These are phyloP conservation scores for Phoxinus dragarum DNA, from an alignment of 2,797 vertebrate species.

Conservation along the genomic window DNA sequence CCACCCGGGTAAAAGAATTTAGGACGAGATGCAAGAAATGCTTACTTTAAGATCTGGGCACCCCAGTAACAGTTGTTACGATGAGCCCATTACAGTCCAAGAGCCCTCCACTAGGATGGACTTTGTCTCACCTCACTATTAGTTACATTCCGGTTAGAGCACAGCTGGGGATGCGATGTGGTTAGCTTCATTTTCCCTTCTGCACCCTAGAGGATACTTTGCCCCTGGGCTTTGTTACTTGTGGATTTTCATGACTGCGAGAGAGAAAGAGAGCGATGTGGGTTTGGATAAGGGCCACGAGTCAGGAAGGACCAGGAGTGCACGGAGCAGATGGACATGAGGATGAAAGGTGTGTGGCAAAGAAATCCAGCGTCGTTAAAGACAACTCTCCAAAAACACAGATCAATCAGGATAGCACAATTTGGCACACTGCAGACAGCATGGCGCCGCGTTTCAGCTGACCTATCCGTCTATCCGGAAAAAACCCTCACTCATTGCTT, in stretches of 20 bases:
- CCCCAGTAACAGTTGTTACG: conserved; percentile 38
- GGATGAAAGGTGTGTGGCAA: conserved; percentile 19
- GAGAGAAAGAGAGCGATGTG: conserved; percentile 35
- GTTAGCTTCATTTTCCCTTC: not conserved
- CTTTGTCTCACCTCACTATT: conserved; percentile 43
- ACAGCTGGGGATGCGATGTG: conserved; percentile 7
- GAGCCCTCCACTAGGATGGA: conserved; percentile 48
- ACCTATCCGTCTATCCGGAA: conserved; percentile 29
- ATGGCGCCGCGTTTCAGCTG: conserved; percentile 14
- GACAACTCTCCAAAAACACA: conserved; percentile 59
- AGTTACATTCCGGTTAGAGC: conserved; percentile 49
- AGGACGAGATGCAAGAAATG: conserved; percentile 36
- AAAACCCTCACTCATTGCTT: conserved; percentile 28
- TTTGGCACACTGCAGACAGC: conserved; percentile 72
- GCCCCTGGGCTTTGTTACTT: conserved; percentile 48
- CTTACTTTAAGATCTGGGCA: conserved; percentile 31
- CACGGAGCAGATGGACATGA: conserved; percentile 62
- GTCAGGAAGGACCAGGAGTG: conserved; percentile 60
- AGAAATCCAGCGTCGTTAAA: conserved; percentile 63
- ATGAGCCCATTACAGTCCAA: conserved; percentile 44
- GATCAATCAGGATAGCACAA: conserved; percentile 83
- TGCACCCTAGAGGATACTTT: conserved; percentile 26
- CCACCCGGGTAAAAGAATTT: conserved; percentile 24
- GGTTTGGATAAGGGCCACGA: conserved; percentile 47
- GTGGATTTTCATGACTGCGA: conserved; percentile 32